Evolutionary conservation across 2,888 invertebrate species (phyloP).

Genomic region (Tiliacea citrago): DNA sequence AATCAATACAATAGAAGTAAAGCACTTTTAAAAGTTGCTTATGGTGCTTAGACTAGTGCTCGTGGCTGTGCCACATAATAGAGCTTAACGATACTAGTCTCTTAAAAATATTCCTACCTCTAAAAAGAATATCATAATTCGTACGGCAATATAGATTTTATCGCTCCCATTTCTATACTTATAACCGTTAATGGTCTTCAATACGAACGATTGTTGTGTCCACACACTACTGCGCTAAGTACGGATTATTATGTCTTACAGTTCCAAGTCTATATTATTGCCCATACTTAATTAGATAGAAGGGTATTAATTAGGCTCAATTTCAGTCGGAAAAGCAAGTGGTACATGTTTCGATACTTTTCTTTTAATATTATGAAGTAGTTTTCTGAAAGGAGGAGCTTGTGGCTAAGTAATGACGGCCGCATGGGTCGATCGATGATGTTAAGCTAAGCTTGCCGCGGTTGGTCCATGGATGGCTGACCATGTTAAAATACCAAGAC

Average conservation of each 20-base stretch:
- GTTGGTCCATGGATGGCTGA: too few species aligned
- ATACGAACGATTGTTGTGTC: slow-evolving; percentile 31
- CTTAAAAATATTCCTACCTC: neutral
- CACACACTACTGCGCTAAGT: slow-evolving; percentile 37
- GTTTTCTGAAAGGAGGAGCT: too few species aligned
- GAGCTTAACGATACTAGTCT: neutral
- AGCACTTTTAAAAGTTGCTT: too few species aligned
- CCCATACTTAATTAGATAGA: neutral
- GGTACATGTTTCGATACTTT: neutral
- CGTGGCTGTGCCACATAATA: neutral
- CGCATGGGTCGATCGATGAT: too few species aligned
- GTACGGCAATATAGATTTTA: slow-evolving; percentile 4
- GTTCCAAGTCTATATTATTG: slow-evolving; percentile 19
- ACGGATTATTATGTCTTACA: slow-evolving; percentile 22
- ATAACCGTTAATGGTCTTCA: slow-evolving; percentile 21
- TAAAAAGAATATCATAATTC: slow-evolving; percentile 2
- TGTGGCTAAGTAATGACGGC: too few species aligned
- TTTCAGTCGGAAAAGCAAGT: neutral
- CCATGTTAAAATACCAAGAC: too few species aligned
- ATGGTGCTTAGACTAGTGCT: too few species aligned
- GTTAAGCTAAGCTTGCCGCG: too few species aligned
- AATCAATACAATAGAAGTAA: too few species aligned
- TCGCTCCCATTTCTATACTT: slow-evolving; percentile 15
- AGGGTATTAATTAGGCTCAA: neutral
- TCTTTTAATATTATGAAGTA: too few species aligned